A percentile compares a stretch with the other conserved stretches of the same genome.
Conservation (phyloP, 2,888 invertebrate species). For the Griposia aprilina region DNA sequence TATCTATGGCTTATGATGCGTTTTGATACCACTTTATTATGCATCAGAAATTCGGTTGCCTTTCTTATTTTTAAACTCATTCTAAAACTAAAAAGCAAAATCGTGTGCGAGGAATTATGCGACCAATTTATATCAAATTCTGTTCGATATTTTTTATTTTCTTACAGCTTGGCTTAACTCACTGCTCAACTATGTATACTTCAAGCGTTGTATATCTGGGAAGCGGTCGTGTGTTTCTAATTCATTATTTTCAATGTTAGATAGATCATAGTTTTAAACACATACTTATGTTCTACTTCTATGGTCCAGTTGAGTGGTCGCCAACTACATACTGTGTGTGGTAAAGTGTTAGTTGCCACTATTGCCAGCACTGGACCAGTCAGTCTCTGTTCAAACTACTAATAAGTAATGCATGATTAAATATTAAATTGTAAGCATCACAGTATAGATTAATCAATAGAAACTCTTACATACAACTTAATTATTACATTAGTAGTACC, state of each 20-base stretch:
- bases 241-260: not conserved
- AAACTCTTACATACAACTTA: not conserved
- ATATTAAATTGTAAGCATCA: not conserved
- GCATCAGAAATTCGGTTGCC: too few species aligned
- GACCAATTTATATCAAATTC: not conserved
- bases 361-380: not conserved
- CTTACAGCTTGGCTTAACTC: slow-evolving; percentile 9
- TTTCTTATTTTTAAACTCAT: too few species aligned
- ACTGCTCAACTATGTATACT: slow-evolving; percentile 32
- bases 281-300: too few species aligned
- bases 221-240: slow-evolving; percentile 14
- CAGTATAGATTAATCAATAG: not conserved
- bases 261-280: not conserved
- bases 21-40: too few species aligned
- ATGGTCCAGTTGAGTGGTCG: not conserved
- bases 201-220: slow-evolving; percentile 36
- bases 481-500: not conserved
- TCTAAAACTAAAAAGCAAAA: too few species aligned
- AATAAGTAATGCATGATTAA: not conserved
- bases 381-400: not conserved
- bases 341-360: not conserved
- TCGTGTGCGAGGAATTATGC: too few species aligned
- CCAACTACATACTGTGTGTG: not conserved
- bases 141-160: slow-evolving; percentile 18
- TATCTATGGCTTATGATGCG: too few species aligned